Conservation (phyloP, 30 jellyfish, hydroid and myxozoan species). For the Cassiopea andromeda region DNA sequence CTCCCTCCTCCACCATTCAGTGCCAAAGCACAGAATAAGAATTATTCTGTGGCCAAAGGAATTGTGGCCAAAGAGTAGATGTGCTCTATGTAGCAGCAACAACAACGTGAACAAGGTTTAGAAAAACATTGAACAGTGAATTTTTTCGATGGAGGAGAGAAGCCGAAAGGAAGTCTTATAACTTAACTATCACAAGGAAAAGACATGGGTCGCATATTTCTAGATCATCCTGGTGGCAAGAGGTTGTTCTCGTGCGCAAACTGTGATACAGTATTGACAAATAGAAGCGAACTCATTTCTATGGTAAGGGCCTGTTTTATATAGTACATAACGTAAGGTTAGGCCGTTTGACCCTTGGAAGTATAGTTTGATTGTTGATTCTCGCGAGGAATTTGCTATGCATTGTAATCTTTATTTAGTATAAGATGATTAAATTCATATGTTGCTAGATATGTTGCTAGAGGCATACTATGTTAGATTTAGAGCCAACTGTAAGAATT, state of each 20-base stretch:
- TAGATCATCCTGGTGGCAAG: slow-evolving; percentile 96
- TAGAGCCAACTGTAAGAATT: too few relatives aligned
- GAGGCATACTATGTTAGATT: too few relatives aligned
- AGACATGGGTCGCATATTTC: slow-evolving; percentile 85
- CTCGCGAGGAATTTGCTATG: too few relatives aligned
- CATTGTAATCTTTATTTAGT: too few relatives aligned
- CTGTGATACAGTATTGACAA: slow-evolving; percentile 93
- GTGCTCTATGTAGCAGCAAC: not conserved
- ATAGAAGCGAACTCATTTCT: slow-evolving; percentile 83
- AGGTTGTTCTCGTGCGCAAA: slow-evolving; percentile 90
- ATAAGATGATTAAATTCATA: too few relatives aligned
- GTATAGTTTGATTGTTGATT: too few relatives aligned
- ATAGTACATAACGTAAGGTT: too few relatives aligned
- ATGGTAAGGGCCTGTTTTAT: slow-evolving; percentile 58
- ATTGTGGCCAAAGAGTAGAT: not conserved
- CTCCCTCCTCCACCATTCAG: too few relatives aligned
- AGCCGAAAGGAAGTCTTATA: not conserved
- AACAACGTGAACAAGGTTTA: slow-evolving; percentile 14
- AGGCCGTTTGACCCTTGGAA: too few relatives aligned
- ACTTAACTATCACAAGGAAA: not conserved
- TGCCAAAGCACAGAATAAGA: too few relatives aligned
- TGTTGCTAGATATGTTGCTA: too few relatives aligned
- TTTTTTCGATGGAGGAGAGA: slow-evolving; percentile 29
- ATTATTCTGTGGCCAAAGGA: too few relatives aligned
- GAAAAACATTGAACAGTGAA: not conserved